phyloP scores from a whole-genome alignment of 2,888 invertebrate species.

The Drosophila testacea region DNA sequence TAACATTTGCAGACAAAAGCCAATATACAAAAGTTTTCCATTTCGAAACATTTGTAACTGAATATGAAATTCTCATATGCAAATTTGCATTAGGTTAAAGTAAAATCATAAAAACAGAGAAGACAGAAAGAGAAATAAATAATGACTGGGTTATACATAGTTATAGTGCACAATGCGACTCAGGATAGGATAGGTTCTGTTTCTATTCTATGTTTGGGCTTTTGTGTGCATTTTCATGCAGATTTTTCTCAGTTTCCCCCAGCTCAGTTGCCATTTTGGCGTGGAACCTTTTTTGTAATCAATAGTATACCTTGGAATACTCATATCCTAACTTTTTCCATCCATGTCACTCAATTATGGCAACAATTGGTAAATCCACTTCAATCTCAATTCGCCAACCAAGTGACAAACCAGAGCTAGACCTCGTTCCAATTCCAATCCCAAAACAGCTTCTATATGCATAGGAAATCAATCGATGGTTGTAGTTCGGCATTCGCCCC shows the following conservation, averaged over 20 bases:
- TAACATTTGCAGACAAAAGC: constrained; percentile 48
- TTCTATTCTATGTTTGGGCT: constrained; percentile 50
- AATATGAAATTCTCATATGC: constrained; percentile 45
- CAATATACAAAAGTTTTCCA: constrained; percentile 46
- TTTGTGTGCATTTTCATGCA: constrained; percentile 75
- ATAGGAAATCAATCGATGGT: constrained; percentile 61
- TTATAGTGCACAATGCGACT: constrained; percentile 23
- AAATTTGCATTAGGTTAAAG: constrained; percentile 34
- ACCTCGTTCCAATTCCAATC: constrained; percentile 6
- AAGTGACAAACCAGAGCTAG: constrained; percentile 68
- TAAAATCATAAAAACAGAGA: constrained; percentile 31
- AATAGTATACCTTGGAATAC: constrained; percentile 25
- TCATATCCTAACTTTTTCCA: constrained; percentile 31
- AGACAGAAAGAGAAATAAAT: constrained; percentile 25
- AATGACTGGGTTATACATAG: constrained; percentile 22
- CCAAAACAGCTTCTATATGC: not conserved
- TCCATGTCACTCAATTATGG: constrained; percentile 79
- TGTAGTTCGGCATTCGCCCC: constrained; percentile 41
- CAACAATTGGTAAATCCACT: constrained; percentile 78
- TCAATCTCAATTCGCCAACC: constrained; percentile 70
- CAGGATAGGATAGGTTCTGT: constrained; percentile 35
- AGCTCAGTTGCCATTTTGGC: constrained; percentile 60
- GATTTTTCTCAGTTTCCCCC: constrained; percentile 52
- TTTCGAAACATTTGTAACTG: constrained; percentile 52
- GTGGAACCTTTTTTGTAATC: constrained; percentile 62